A percentile compares a stretch with the other conserved stretches of the same genome.
phyloP scores from a whole-genome alignment of 2,888 invertebrate species.

The Panopea generosa region DNA sequence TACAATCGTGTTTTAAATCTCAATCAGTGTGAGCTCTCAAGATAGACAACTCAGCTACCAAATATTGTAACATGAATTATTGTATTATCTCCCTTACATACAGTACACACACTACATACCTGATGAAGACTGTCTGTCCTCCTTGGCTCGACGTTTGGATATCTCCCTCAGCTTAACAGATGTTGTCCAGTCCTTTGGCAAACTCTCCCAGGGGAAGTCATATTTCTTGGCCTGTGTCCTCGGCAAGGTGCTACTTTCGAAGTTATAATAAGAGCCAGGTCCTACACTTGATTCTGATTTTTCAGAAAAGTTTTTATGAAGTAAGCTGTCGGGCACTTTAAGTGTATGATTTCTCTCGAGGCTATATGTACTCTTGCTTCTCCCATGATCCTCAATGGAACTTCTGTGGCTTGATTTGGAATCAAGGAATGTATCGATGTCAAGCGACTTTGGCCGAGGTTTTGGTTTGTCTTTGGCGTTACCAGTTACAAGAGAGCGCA shows the following conservation, averaged over 20 bases:
- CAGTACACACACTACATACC: slow-evolving; percentile 61
- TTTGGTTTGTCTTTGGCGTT: slow-evolving; percentile 62
- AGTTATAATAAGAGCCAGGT: slow-evolving; percentile 78
- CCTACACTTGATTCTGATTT: slow-evolving; percentile 66
- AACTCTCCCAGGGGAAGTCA: slow-evolving; percentile 80
- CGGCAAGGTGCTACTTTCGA: slow-evolving; percentile 78
- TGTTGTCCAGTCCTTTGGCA: slow-evolving; percentile 82
- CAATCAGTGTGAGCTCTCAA: no score
- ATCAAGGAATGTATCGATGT: slow-evolving; percentile 70
- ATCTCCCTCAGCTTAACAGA: slow-evolving; percentile 80
- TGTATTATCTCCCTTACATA: slow-evolving; percentile 1
- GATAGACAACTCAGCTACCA: no score
- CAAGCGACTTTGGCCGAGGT: slow-evolving; percentile 77
- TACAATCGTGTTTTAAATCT: no score
- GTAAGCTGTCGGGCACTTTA: slow-evolving; percentile 72
- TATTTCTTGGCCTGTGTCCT: slow-evolving; percentile 75
- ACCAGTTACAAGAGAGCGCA: slow-evolving; percentile 71
- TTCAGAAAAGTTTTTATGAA: slow-evolving; percentile 38
- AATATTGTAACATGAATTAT: no score
- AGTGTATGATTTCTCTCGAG: slow-evolving; percentile 67
- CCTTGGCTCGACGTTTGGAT: slow-evolving; percentile 75
- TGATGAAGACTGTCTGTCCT: slow-evolving; percentile 82
- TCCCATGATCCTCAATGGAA: slow-evolving; percentile 66
- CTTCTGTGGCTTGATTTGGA: slow-evolving; percentile 13
- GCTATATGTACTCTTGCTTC: slow-evolving; percentile 61